A percentile compares a stretch with the other conserved stretches of the same genome.
phyloP scores from a whole-genome alignment of 2,888 invertebrate species.

The Lepidocyrtinus sp. region DNA sequence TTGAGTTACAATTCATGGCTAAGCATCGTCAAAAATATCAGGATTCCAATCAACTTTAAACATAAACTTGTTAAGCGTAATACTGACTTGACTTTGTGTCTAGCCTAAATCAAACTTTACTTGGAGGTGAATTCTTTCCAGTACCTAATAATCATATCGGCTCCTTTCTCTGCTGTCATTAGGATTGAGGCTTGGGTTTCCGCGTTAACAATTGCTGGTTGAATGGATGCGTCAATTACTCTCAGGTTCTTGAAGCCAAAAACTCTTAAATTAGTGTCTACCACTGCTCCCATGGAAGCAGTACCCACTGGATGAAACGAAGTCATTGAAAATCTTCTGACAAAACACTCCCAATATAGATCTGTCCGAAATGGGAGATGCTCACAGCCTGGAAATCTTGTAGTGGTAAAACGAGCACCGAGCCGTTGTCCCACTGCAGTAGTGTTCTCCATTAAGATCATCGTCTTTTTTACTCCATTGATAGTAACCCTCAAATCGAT shows the following conservation, averaged over 20 bases:
- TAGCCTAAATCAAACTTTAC: too few species aligned
- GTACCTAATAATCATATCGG: not conserved
- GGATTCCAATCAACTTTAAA: too few species aligned
- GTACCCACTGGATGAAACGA: constrained; percentile 60
- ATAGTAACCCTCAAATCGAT: not conserved
- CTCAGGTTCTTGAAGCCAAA: constrained; percentile 38
- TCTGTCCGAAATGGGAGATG: not conserved
- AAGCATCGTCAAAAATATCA: too few species aligned
- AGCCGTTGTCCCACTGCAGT: not conserved
- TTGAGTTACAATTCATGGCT: too few species aligned
- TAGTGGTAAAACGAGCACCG: not conserved
- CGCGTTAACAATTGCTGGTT: not conserved
- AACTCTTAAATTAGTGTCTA: constrained; percentile 40
- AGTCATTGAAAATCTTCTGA: constrained; percentile 41
- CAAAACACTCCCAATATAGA: constrained; percentile 32
- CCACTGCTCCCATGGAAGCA: constrained; percentile 17
- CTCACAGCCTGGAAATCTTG: not conserved
- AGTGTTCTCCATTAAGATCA: not conserved
- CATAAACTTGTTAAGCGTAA: too few species aligned
- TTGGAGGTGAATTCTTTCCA: too few species aligned
- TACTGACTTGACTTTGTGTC: too few species aligned
- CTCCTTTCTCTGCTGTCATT: constrained; percentile 37
- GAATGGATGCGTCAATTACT: constrained; percentile 49
- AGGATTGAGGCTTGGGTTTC: not conserved
- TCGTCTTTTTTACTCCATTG: not conserved